Base-by-base conservation (phyloP, 2,888 invertebrate genomes). In the Leucozona laternaria region DNA sequence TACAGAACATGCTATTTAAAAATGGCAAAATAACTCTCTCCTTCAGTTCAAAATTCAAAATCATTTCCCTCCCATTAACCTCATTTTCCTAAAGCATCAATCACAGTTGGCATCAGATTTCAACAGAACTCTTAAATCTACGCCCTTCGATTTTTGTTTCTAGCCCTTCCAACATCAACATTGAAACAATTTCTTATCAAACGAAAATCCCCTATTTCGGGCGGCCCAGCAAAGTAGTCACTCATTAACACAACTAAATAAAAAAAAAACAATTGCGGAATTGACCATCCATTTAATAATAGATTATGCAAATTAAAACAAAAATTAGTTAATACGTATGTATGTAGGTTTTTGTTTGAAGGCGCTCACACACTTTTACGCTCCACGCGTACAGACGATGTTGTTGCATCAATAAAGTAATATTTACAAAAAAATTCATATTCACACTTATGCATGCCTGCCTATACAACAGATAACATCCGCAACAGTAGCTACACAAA, bases 401-500 rank as follows among this genome's bases (percentile, higher is more conserved):
- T 28, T 43, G 45, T 45, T 66, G 48, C 66, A 31, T 48, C 64
- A 17, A 48, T 64, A 28, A 31, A 45, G 25, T 5, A 31, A 66
- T 34, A 28, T 53, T 53, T 3, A 17, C 28, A 64, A 53, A 11
- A 25, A 34, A 28, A 25, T 5, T 15, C 57, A 57, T 31, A 15
- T 37, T 57, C 66, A 66, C 72, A 71, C 76, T 64, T 11, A 31
- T 45, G 45, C 22, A 50, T 22, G 13, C 8, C 0, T 2, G 17
- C 17, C 7, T 20, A 25, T n/a, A 53, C 8, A 76, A 68, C 50
- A 73, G 37, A 55, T 66, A 43, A 79, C 86, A 79, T 82, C 82
- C 86, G 86, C 64, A 62, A 55, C 57, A 60, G 40, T 28, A 53
- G 25, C 53, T 53, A 13, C 6, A 25, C 2, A 25, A 15, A 53